A percentile compares a stretch with the other conserved stretches of the same genome.
Conservation (phyloP, 1,140 invertebrate genomes). For the Phocides pigmalion region DNA sequence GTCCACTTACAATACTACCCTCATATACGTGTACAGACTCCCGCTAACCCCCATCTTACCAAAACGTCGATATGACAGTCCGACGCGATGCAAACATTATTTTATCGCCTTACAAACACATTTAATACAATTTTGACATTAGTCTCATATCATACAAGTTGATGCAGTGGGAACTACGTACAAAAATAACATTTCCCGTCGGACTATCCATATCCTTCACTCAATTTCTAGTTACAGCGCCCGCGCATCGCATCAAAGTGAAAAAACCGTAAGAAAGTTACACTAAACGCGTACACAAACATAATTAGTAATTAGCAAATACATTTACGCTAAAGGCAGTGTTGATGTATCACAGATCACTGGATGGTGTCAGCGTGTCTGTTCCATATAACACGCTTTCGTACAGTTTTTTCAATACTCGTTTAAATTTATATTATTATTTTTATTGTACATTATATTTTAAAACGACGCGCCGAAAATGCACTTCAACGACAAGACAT, state of each 20-base stretch:
- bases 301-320: conserved; percentile 9
- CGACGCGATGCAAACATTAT: conserved; percentile 1
- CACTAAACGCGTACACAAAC: background rate
- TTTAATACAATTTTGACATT: conserved; percentile 13
- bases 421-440: too few species aligned
- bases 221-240: background rate
- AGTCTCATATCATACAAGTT: conserved; percentile 15
- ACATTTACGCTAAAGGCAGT: conserved; percentile 20
- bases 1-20: conserved; percentile 11
- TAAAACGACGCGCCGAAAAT: conserved; percentile 15
- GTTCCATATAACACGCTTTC: background rate
- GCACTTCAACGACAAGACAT: conserved; percentile 44
- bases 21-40: background rate
- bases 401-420: conserved; percentile 1
- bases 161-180: conserved; percentile 13
- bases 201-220: background rate
- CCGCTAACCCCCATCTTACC: background rate
- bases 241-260: background rate
- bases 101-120: background rate
- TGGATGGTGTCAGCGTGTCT: conserved; percentile 1
- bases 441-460: too few species aligned
- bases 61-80: background rate
- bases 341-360: conserved; percentile 22
- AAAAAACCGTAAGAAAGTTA: conserved; percentile 1
- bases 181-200: conserved; percentile 14